Evolutionary conservation across 2,113 vertebrate genomes (phyloP).

Genomic region (Leuciscus idus): DNA sequence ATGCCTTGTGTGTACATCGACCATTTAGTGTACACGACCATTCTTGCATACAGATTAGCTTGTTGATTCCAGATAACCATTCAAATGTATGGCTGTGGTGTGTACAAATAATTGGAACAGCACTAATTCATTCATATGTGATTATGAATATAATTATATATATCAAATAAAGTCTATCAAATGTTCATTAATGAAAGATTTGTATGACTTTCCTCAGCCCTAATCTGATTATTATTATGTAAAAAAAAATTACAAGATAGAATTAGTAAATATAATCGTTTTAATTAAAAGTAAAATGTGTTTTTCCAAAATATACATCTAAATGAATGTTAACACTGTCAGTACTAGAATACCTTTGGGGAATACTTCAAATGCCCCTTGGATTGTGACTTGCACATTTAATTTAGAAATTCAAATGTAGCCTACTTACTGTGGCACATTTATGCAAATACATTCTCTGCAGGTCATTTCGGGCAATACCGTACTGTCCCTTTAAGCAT

Average conservation of each 20-base stretch:
- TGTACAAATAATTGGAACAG: not conserved
- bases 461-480: slow-evolving; percentile 50
- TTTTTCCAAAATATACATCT: not conserved
- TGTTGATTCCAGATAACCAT: not conserved
- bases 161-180: not conserved
- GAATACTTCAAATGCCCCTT: not conserved
- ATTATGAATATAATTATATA: not conserved
- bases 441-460: slow-evolving; percentile 48
- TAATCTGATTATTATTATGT: not conserved
- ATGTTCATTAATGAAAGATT: not conserved
- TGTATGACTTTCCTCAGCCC: not conserved
- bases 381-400: slow-evolving; percentile 1
- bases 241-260: not conserved
- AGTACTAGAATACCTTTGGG: not conserved
- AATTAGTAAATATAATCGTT: not conserved
- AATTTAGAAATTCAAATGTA: slow-evolving; percentile 34
- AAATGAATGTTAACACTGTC: not conserved
- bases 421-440: slow-evolving; percentile 47
- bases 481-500: slow-evolving; percentile 78
- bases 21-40: not conserved
- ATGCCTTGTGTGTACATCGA: not conserved
- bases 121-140: not conserved
- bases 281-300: not conserved
- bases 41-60: not conserved
- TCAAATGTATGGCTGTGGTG: not conserved